Percentiles rank a stretch among this genome's conserved stretches.
Conservation (phyloP, 2,113 vertebrate species). For the Limanda limanda region DNA sequence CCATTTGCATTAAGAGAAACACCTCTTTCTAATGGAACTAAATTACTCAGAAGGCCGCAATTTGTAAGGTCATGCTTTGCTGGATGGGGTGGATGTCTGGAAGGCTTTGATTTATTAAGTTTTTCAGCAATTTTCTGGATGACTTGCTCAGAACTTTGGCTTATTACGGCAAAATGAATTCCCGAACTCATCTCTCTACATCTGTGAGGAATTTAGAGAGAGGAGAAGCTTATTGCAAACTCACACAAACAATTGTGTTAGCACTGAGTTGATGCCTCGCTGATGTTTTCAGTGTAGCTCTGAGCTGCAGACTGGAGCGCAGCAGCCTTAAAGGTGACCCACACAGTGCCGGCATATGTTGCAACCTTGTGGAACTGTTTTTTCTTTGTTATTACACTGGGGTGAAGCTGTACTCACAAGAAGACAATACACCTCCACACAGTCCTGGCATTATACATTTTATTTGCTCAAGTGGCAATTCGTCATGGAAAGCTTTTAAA, state of each 20-base stretch:
- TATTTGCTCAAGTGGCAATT: conserved; percentile 53
- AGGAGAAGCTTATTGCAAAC: neutral
- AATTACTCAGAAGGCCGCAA: conserved; percentile 26
- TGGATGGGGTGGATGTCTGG: conserved; percentile 10
- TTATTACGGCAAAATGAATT: conserved; percentile 8
- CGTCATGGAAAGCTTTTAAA: conserved; percentile 47
- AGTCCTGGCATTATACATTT: conserved; percentile 24
- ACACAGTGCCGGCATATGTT: conserved; percentile 38
- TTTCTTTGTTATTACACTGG: conserved; percentile 33
- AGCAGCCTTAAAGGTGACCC: conserved; percentile 60
- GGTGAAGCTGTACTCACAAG: conserved; percentile 22
- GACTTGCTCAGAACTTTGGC: neutral
- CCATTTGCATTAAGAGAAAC: conserved; percentile 48
- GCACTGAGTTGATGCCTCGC: conserved; percentile 13
- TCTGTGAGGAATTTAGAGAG: conserved; percentile 9
- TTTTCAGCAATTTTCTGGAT: conserved; percentile 10
- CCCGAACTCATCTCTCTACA: conserved; percentile 12
- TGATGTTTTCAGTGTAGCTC: conserved; percentile 27
- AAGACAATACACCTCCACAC: conserved; percentile 42
- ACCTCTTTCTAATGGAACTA: conserved; percentile 38
- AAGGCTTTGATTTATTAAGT: conserved; percentile 5
- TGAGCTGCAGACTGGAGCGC: conserved; percentile 3
- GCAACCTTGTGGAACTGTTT: conserved; percentile 54
- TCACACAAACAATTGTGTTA: conserved; percentile 26
- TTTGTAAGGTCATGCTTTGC: conserved; percentile 32